Conservation (phyloP, 1,140 invertebrate genomes). For the Halyomorpha halys region DNA sequence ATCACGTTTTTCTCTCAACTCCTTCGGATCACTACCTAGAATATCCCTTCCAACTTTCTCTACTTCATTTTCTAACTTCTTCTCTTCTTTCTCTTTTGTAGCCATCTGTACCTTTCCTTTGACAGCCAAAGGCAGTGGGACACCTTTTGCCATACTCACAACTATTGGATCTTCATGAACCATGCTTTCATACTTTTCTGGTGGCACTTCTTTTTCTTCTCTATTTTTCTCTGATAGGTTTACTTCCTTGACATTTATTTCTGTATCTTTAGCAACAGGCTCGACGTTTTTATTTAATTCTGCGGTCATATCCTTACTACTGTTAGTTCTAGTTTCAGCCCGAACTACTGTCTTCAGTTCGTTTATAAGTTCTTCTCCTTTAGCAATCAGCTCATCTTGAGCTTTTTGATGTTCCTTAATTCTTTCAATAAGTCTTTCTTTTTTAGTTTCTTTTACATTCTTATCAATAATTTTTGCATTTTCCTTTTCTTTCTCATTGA, state of each 20-base stretch:
- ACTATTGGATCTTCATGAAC: conserved; percentile 13
- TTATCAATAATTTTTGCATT: neutral
- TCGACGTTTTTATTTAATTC: conserved; percentile 17
- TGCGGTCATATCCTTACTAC: conserved; percentile 17
- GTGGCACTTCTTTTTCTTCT: neutral
- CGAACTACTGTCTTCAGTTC: neutral
- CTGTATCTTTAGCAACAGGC: conserved; percentile 35
- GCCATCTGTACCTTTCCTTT: conserved; percentile 9
- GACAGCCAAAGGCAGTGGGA: conserved; percentile 28
- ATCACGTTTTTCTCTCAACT: conserved; percentile 21
- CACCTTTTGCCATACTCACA: conserved; percentile 26
- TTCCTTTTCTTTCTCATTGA: neutral
- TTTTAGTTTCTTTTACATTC: conserved; percentile 19
- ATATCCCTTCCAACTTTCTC: conserved; percentile 9
- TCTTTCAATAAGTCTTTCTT: conserved; percentile 13
- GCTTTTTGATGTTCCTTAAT: conserved; percentile 10
- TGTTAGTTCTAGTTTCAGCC: neutral
- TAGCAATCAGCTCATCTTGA: conserved; percentile 2
- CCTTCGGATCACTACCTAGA: neutral
- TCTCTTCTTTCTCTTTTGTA: neutral
- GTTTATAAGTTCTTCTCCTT: conserved; percentile 1
- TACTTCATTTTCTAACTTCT: neutral
- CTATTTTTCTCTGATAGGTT: neutral
- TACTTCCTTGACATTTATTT: neutral
- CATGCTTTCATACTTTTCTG: neutral